Evolutionary conservation across 2,888 invertebrate genomes (phyloP).

Genomic region (Agapostemon virescens): DNA sequence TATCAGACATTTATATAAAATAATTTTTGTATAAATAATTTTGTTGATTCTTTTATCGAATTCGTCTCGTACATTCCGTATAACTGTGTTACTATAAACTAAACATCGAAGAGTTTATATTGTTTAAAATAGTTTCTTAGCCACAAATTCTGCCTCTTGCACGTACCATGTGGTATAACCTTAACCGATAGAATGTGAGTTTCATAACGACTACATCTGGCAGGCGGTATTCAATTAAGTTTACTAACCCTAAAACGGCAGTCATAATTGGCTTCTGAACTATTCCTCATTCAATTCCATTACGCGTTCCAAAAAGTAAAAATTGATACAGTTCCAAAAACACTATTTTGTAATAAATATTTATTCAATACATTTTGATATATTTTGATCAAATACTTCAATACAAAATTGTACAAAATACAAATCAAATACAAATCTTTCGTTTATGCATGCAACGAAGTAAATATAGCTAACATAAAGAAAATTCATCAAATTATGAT

Average conservation of each 20-base stretch:
- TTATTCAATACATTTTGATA: background rate
- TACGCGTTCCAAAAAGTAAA: background rate
- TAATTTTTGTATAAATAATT: background rate
- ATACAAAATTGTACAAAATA: too few species aligned
- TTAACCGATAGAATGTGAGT: background rate
- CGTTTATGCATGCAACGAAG: too few species aligned
- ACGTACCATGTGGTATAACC: background rate
- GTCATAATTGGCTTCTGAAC: background rate
- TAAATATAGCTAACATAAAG: too few species aligned
- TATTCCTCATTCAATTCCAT: background rate
- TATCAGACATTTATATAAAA: background rate
- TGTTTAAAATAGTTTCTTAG: background rate
- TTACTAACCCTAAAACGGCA: background rate
- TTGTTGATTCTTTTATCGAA: background rate
- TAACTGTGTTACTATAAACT: background rate
- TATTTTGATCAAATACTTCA: too few species aligned
- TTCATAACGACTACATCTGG: conserved; percentile 3
- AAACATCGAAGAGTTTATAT: background rate
- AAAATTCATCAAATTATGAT: too few species aligned
- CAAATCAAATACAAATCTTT: too few species aligned
- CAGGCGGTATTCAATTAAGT: background rate
- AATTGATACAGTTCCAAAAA: background rate
- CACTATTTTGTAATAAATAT: background rate
- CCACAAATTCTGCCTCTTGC: background rate
- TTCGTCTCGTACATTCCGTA: background rate